These are phyloP conservation scores for Drosophila meridiana DNA, from an alignment of 2,888 invertebrate species.

Conservation along the genomic window DNA sequence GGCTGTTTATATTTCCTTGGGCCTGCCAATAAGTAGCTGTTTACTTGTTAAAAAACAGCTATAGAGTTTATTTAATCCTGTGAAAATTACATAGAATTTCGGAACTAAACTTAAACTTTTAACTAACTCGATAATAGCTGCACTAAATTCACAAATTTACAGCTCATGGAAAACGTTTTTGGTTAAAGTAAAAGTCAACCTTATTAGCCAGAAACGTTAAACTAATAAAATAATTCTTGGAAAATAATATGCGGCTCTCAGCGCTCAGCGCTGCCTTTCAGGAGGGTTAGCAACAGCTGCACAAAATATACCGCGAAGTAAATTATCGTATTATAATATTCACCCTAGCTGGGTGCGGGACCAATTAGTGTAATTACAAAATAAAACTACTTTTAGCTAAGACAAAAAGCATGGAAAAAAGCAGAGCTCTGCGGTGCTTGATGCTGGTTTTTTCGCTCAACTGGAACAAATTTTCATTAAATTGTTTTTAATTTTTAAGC, in stretches of 20 bases:
- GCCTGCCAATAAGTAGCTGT: background rate
- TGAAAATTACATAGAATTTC: background rate
- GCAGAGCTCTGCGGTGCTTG: constrained; percentile 3
- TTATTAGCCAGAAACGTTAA: background rate
- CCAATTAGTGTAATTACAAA: constrained; percentile 70
- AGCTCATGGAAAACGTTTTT: background rate
- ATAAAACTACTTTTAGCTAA: constrained; percentile 43
- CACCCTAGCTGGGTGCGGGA: constrained; percentile 25
- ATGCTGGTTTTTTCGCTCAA: constrained; percentile 12
- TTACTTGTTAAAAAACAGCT: background rate
- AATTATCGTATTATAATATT: constrained; percentile 62
- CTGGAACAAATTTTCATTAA: constrained; percentile 52
- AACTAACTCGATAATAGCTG: background rate
- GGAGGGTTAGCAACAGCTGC: constrained; percentile 3
- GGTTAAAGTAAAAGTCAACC: background rate
- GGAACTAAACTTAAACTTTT: background rate
- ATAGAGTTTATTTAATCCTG: background rate
- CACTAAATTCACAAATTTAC: background rate
- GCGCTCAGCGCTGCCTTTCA: background rate
- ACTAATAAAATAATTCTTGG: constrained; percentile 9
- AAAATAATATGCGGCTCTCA: constrained; percentile 1
- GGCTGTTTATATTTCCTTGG: background rate
- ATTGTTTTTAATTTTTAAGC: constrained; percentile 67
- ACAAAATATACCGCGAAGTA: constrained; percentile 46
- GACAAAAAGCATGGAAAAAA: constrained; percentile 12